A percentile compares a stretch with the other conserved stretches of the same genome.
These are phyloP conservation scores for Stichodactyla helianthus DNA, from an alignment of 64 coral and sea anemone species.

Conservation along the genomic window DNA sequence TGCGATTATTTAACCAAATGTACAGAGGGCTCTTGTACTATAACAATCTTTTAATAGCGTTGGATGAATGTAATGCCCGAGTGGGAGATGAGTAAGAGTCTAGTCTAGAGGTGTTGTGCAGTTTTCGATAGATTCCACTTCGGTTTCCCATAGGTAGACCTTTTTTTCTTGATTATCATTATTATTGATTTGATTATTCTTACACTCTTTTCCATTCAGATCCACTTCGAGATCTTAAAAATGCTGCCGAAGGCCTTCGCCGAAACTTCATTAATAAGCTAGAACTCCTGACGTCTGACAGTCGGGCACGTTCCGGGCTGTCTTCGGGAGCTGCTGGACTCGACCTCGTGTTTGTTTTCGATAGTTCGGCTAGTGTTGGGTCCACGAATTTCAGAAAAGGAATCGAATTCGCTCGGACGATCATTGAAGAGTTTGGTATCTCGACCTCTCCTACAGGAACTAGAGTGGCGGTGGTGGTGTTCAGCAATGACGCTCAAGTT, in stretches of 20 bases:
- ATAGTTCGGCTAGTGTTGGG: conserved; percentile 95
- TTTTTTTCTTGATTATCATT: neutral
- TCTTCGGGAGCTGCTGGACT: conserved; percentile 93
- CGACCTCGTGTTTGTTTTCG: conserved; percentile 92
- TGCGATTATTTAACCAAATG: too few relatives aligned
- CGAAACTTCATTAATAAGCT: conserved; percentile 86
- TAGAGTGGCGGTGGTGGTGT: conserved; percentile 79
- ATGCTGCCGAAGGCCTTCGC: conserved; percentile 61
- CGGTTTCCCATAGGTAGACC: too few relatives aligned
- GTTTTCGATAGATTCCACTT: too few relatives aligned
- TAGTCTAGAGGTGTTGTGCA: too few relatives aligned
- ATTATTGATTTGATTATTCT: neutral
- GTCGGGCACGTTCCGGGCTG: conserved; percentile 73
- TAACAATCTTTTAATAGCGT: too few relatives aligned
- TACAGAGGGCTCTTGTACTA: too few relatives aligned
- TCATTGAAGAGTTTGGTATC: conserved; percentile 92
- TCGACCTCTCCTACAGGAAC: conserved; percentile 70
- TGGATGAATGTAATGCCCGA: too few relatives aligned
- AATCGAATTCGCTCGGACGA: conserved; percentile 84
- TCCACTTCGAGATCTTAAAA: conserved; percentile 66
- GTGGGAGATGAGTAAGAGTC: too few relatives aligned
- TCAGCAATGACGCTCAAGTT: conserved; percentile 57
- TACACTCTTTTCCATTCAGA: conserved; percentile 34
- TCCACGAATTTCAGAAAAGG: conserved; percentile 74
- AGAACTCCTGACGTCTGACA: conserved; percentile 73